Evolutionary conservation across 2,113 vertebrate species (phyloP).

Genomic region (Cyprinodon brontotheroides): DNA sequence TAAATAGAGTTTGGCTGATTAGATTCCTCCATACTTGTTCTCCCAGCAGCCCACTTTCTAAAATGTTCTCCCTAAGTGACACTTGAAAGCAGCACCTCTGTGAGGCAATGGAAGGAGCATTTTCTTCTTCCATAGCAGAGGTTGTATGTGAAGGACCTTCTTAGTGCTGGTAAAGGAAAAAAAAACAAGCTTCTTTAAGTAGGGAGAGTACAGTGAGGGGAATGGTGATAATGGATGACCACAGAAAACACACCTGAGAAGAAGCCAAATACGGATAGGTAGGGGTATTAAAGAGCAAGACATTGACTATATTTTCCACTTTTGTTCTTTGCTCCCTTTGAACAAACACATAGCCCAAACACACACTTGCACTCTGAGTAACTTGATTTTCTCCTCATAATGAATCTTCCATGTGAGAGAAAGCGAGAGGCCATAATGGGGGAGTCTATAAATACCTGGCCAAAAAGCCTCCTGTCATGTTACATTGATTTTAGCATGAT

Average conservation of each 20-base stretch:
- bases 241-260: slow-evolving; percentile 4
- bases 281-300: slow-evolving; percentile 38
- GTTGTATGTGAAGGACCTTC: neutral
- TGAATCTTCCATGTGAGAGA: slow-evolving; percentile 42
- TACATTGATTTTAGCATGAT: slow-evolving; percentile 70
- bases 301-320: slow-evolving; percentile 71
- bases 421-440: slow-evolving; percentile 46
- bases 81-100: slow-evolving; percentile 17
- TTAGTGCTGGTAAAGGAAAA: slow-evolving; percentile 13
- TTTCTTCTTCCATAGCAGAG: neutral
- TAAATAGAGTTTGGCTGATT: slow-evolving; percentile 70
- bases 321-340: slow-evolving; percentile 39
- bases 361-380: slow-evolving; percentile 12
- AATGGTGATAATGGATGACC: slow-evolving; percentile 32
- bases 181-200: neutral
- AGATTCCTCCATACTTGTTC: slow-evolving; percentile 40
- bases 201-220: slow-evolving; percentile 7
- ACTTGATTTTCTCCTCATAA: slow-evolving; percentile 68
- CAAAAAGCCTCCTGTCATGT: slow-evolving; percentile 76
- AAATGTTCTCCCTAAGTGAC: slow-evolving; percentile 35
- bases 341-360: neutral
- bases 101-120: neutral
- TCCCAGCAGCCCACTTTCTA: slow-evolving; percentile 27
- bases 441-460: slow-evolving; percentile 71
- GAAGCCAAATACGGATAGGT: slow-evolving; percentile 17